Base-by-base conservation (phyloP, 2,888 invertebrate species). In the Hypomecis punctinalis region DNA sequence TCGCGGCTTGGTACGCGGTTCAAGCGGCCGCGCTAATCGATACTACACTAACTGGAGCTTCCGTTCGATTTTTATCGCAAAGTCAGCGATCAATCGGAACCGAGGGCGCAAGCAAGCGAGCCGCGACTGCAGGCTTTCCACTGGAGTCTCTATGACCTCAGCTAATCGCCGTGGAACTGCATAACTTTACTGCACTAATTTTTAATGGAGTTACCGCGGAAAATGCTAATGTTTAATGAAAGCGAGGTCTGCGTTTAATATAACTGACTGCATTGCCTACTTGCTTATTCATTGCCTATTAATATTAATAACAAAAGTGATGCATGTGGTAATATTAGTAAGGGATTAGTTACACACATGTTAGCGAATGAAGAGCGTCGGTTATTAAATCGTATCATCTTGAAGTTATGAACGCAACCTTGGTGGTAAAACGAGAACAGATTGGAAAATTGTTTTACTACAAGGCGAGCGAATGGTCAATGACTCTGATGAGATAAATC, bases 1-100 rank as follows among this genome's bases (percentile, higher is more conserved):
- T 93, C 91, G 86, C 91, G 78, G 87, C 81, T 84, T 90, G 92
- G 91, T 91, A 92, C 92, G 88, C 82, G 81, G 76, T 80, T 77
- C 76, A 76, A 79, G 74, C 79, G 77, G 81, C 81, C 78, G 78
- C 72, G 71, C 75, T 75, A 86, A 91, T 92, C 92, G 87, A 92
- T 92, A 89, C 71, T 69, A 77, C 76, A 55, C 46, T 56, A 40
- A 78, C 76, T 75, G 70, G 79, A 79, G 78, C 79, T 81, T 81
- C 81, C 78, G 77, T 77, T 76, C 80, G 76, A 83, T 80, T 82
- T 78, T 79, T 78, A 78, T 79, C 76, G 76, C 76, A 70, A 80
- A 77, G 70, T 75, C 73, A 74, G 74, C 75, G 74, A 81, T 77
- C 75, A 76, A 79, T 77, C 76, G 70, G 66, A 68, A 65, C 55